phyloP scores from a whole-genome alignment of 2,888 invertebrate species.

The Hemicrepidius hirtus region DNA sequence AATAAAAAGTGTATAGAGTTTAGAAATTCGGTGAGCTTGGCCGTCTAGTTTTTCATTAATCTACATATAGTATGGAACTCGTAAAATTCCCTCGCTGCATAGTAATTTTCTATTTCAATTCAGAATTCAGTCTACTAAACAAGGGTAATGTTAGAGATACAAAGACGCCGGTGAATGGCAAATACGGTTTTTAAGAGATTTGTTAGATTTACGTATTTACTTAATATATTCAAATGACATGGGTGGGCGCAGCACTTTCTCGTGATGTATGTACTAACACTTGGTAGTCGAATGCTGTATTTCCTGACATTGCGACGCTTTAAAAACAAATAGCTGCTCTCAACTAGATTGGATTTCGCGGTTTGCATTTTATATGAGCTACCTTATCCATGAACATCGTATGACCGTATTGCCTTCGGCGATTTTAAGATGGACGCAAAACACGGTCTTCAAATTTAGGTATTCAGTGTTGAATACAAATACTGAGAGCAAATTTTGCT shows the following conservation, averaged over 20 bases:
- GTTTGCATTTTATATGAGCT: conserved; percentile 63
- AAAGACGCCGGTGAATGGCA: conserved; percentile 26
- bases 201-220: conserved; percentile 48
- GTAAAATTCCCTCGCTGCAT: conserved; percentile 44
- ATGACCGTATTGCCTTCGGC: conserved; percentile 57
- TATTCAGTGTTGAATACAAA: conserved; percentile 59
- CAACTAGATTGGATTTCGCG: conserved; percentile 68
- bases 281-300: conserved; percentile 50
- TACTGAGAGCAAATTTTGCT: conserved; percentile 58
- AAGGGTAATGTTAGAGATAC: conserved; percentile 26
- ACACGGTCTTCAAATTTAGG: conserved; percentile 61
- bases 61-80: conserved; percentile 41
- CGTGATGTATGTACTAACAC: conserved; percentile 57
- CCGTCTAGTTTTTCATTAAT: conserved; percentile 41
- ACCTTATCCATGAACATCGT: conserved; percentile 55
- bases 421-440: conserved; percentile 59
- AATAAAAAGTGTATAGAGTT: not conserved
- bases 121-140: conserved; percentile 39
- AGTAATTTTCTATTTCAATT: conserved; percentile 44
- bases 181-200: conserved; percentile 30
- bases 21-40: conserved; percentile 1
- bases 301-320: conserved; percentile 60
- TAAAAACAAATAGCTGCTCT: conserved; percentile 68
- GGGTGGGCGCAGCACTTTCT: conserved; percentile 49
- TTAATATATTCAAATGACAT: conserved; percentile 57